These are phyloP conservation scores for Meriones unguiculatus DNA, from an alignment of 2,113 vertebrate genomes.

Conservation along the genomic window DNA sequence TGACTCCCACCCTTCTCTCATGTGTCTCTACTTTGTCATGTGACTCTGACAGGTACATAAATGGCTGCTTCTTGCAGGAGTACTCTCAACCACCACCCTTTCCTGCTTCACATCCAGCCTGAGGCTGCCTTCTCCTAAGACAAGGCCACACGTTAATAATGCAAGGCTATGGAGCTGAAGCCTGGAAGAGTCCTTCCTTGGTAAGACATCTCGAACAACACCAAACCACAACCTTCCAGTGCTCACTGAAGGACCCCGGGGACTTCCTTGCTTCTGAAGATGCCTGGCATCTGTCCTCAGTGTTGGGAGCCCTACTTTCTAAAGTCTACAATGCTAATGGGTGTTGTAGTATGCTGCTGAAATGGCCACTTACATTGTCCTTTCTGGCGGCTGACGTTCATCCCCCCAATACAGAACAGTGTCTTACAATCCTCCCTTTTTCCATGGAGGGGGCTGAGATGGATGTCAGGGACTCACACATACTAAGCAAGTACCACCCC, in stretches of 20 bases:
- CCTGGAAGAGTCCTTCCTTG: background rate
- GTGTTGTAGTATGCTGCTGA: rapidly evolving
- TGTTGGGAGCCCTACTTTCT: background rate
- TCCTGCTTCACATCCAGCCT: background rate
- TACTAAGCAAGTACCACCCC: too few species aligned
- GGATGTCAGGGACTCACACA: background rate
- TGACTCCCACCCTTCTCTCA: background rate
- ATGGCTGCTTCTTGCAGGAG: rapidly evolving
- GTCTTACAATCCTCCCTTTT: background rate
- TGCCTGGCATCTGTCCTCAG: rapidly evolving
- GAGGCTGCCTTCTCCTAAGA: background rate
- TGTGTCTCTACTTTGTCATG: background rate
- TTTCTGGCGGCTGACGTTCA: background rate
- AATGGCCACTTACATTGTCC: background rate
- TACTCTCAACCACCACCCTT: too few species aligned
- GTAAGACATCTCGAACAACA: background rate
- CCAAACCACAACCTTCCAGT: background rate
- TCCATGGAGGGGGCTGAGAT: too few species aligned
- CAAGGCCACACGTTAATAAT: rapidly evolving
- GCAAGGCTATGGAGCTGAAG: too few species aligned
- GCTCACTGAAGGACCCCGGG: background rate
- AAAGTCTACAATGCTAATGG: background rate
- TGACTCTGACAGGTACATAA: background rate
- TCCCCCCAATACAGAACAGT: background rate
- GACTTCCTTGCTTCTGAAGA: background rate